These are phyloP conservation scores for Drosophila nikananu DNA, from an alignment of 1,140 invertebrate species.

Conservation along the genomic window DNA sequence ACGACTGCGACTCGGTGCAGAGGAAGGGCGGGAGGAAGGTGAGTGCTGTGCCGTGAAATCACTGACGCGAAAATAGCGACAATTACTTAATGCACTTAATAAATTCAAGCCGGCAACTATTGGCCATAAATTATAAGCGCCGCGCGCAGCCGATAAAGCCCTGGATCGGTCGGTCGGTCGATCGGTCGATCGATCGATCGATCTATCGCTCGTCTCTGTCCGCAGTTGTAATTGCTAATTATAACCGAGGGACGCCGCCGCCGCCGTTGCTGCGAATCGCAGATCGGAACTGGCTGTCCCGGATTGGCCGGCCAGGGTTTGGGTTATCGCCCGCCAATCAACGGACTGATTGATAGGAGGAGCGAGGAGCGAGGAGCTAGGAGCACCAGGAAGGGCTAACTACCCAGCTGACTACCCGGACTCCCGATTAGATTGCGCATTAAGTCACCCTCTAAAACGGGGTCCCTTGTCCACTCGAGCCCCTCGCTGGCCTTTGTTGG, in stretches of 20 bases:
- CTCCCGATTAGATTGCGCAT: slow-evolving; percentile 12
- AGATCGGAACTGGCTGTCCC: slow-evolving; percentile 17
- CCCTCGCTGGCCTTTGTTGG: neutral
- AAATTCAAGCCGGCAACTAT: slow-evolving; percentile 56
- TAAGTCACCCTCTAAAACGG: slow-evolving; percentile 15
- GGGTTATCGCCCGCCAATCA: slow-evolving; percentile 46
- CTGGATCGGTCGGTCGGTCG: slow-evolving; percentile 25
- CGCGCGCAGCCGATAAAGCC: slow-evolving; percentile 39
- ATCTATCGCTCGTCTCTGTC: slow-evolving; percentile 8
- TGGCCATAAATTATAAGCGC: slow-evolving; percentile 64
- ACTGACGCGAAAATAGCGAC: slow-evolving; percentile 61
- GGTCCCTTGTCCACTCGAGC: slow-evolving; percentile 6
- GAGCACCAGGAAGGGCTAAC: slow-evolving; percentile 10
- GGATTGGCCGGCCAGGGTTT: slow-evolving; percentile 24
- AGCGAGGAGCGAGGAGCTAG: neutral
- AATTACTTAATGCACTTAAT: slow-evolving; percentile 76
- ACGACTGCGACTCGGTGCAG: neutral
- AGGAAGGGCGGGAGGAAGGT: neutral
- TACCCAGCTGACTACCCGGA: neutral
- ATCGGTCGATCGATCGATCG: slow-evolving; percentile 3
- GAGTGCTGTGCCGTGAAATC: slow-evolving; percentile 47
- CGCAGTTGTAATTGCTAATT: slow-evolving; percentile 68
- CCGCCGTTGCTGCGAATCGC: slow-evolving; percentile 11
- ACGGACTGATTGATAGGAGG: slow-evolving; percentile 19
- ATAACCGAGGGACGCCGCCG: slow-evolving; percentile 61